Conservation (phyloP, 2,113 vertebrate genomes). For the Phrynosoma platyrhinos region DNA sequence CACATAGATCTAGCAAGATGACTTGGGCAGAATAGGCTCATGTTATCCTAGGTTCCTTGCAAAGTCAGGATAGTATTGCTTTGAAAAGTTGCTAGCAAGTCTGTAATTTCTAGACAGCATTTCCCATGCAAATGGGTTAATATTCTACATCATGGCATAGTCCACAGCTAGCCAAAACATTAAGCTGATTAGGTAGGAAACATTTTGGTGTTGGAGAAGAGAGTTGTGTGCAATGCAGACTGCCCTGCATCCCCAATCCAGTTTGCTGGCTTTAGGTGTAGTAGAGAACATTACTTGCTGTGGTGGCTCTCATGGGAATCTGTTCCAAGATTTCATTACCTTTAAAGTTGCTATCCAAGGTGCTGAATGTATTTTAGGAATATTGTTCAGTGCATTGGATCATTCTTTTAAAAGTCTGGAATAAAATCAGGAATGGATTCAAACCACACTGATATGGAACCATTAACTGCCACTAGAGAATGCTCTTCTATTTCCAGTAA, state of each 20-base stretch:
- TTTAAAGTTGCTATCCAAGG: too few relatives aligned
- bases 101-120: background rate
- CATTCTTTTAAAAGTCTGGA: too few relatives aligned
- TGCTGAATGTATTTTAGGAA: too few relatives aligned
- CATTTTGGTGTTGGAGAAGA: background rate
- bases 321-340: too few relatives aligned
- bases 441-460: too few relatives aligned
- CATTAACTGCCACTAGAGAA: too few relatives aligned
- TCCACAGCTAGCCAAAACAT: background rate
- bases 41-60: background rate
- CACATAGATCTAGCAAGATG: background rate
- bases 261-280: too few relatives aligned
- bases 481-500: too few relatives aligned
- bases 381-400: too few relatives aligned
- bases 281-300: too few relatives aligned
- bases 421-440: too few relatives aligned
- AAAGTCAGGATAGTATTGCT: background rate
- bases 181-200: background rate
- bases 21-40: background rate
- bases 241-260: background rate
- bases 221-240: background rate
- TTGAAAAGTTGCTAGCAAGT: background rate
- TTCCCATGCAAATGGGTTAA: background rate
- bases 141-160: background rate
- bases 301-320: too few relatives aligned